These are phyloP conservation scores for Aphelinus certus DNA, from an alignment of 1,140 invertebrate genomes.

Conservation along the genomic window DNA sequence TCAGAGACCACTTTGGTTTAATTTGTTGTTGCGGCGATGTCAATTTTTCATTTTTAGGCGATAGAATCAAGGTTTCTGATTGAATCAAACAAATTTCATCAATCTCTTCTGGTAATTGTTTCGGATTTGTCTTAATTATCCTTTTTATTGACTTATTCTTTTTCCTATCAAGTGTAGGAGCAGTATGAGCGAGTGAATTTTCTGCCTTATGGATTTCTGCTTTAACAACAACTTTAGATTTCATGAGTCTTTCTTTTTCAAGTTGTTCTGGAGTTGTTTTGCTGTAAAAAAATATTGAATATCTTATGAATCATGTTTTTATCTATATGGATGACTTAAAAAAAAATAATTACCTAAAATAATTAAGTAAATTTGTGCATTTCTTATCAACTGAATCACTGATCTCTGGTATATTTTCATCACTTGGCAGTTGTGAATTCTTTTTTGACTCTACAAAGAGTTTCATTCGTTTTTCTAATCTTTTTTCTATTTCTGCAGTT, in stretches of 20 bases:
- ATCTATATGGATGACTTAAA: constrained; percentile 22
- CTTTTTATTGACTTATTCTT: not conserved
- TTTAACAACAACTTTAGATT: constrained; percentile 50
- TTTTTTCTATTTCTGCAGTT: constrained; percentile 49
- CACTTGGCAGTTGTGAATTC: constrained; percentile 34
- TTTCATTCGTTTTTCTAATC: constrained; percentile 49
- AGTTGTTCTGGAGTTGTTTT: constrained; percentile 47
- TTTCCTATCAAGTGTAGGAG: constrained; percentile 9
- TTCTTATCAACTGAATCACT: constrained; percentile 39
- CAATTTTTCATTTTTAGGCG: constrained; percentile 21
- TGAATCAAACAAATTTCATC: constrained; percentile 48
- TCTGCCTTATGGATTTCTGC: constrained; percentile 51
- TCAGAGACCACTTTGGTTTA: constrained; percentile 54
- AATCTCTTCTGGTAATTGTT: constrained; percentile 15
- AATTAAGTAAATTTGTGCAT: constrained; percentile 54
- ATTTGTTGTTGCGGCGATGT: constrained; percentile 10
- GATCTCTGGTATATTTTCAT: constrained; percentile 35
- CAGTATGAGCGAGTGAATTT: constrained; percentile 23
- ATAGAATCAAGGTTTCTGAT: constrained; percentile 36
- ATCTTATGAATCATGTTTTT: not conserved
- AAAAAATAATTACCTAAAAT: constrained; percentile 55
- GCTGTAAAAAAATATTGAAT: constrained; percentile 41
- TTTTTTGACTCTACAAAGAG: constrained; percentile 45
- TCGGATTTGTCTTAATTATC: constrained; percentile 20
- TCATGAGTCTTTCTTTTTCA: constrained; percentile 41